These are phyloP conservation scores for Tiliacea citrago DNA, from an alignment of 2,888 invertebrate species.

Conservation along the genomic window DNA sequence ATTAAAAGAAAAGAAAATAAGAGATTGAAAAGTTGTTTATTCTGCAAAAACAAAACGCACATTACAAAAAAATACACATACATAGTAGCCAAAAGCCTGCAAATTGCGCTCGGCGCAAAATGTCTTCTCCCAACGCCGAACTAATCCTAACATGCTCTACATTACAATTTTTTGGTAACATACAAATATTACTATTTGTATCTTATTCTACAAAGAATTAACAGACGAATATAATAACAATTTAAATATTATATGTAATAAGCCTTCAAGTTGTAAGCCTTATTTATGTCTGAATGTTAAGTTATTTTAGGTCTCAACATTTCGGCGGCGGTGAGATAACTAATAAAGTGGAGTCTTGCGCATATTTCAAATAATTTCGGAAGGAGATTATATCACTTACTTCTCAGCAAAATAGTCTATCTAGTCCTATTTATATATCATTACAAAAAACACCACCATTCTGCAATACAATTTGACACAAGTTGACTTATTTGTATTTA, in stretches of 20 bases:
- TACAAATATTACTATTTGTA: too few species aligned
- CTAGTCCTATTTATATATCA: background rate
- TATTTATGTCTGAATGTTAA: slow-evolving; percentile 15
- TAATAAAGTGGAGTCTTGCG: background rate
- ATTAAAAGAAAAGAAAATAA: too few species aligned
- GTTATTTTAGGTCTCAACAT: slow-evolving; percentile 10
- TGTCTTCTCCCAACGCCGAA: too few species aligned
- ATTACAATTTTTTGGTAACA: too few species aligned
- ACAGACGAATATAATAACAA: background rate
- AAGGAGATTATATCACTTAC: background rate
- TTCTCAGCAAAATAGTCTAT: background rate
- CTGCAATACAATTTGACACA: background rate
- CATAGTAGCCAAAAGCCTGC: too few species aligned
- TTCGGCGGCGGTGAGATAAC: slow-evolving; percentile 3
- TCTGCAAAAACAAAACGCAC: too few species aligned
- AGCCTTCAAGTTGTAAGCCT: slow-evolving; percentile 6
- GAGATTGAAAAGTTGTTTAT: too few species aligned
- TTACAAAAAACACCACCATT: background rate
- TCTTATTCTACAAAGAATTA: background rate
- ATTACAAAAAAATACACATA: too few species aligned
- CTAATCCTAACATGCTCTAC: too few species aligned
- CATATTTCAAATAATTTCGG: slow-evolving; percentile 7
- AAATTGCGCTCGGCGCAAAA: too few species aligned
- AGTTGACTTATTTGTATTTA: background rate
- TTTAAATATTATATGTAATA: slow-evolving; percentile 3